Conservation (phyloP, 2,797 vertebrate species). For the Phalloptychus januarius region DNA sequence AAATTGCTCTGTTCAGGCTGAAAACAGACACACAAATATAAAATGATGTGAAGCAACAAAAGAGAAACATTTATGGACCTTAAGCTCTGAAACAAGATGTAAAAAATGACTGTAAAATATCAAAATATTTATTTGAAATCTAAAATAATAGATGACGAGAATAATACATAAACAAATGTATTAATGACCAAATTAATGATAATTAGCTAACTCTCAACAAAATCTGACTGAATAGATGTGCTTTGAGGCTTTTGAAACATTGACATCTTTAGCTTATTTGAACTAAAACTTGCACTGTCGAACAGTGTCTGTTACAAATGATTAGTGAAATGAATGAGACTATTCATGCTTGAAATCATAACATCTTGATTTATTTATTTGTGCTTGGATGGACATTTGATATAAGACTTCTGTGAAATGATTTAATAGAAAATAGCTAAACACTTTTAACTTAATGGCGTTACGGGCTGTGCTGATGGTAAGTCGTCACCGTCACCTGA, state of each 20-base stretch:
- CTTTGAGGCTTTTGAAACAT: background rate
- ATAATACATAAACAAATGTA: background rate
- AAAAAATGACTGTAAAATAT: background rate
- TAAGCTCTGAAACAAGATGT: background rate
- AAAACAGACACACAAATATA: background rate
- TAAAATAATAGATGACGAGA: background rate
- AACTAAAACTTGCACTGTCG: background rate
- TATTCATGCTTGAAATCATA: background rate
- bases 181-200: background rate
- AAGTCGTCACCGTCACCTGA: conserved; percentile 24
- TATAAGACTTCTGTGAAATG: background rate
- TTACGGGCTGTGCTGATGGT: conserved; percentile 27
- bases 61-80: background rate
- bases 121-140: background rate
- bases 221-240: no score
- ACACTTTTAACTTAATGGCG: conserved; percentile 5
- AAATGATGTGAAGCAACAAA: background rate
- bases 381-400: background rate
- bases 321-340: background rate
- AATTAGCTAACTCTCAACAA: background rate
- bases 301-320: background rate
- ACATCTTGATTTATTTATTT: background rate
- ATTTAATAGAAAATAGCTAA: background rate
- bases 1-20: background rate
- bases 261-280: background rate